Evolutionary conservation across 2,797 vertebrate species (phyloP).

Genomic region (Phoebastria nigripes): DNA sequence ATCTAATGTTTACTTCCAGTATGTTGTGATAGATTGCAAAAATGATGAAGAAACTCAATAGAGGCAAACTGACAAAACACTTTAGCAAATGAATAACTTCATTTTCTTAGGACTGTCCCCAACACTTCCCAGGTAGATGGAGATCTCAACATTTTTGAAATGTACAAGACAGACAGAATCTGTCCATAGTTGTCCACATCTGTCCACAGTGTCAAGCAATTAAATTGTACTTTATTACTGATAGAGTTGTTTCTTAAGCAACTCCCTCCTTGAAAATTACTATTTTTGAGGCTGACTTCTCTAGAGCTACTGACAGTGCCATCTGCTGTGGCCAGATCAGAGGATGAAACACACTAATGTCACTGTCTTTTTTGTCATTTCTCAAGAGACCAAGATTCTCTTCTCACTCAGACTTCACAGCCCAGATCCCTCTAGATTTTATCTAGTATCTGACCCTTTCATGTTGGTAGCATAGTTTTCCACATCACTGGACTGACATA

Average conservation of each 20-base stretch:
- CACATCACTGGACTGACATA: conserved; percentile 16
- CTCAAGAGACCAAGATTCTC: background rate
- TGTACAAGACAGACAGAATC: background rate
- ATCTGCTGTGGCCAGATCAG: background rate
- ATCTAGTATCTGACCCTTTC: background rate
- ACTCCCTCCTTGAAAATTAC: background rate
- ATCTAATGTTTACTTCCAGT: background rate
- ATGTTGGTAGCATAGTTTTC: background rate
- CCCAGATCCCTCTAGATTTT: background rate
- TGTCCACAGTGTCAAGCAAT: background rate
- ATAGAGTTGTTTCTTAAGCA: background rate
- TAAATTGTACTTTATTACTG: background rate
- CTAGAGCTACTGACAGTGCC: background rate
- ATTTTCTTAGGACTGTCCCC: background rate
- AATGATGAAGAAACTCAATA: background rate
- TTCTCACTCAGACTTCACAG: conserved; percentile 17
- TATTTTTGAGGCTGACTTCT: background rate
- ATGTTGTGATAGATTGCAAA: background rate
- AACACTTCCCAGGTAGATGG: background rate
- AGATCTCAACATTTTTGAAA: background rate
- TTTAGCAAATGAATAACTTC: background rate
- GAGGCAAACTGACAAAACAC: background rate
- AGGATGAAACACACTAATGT: background rate
- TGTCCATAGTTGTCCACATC: background rate
- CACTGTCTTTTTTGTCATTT: background rate